A percentile compares a stretch with the other conserved stretches of the same genome.
phyloP scores from a whole-genome alignment of 2,888 invertebrate genomes.

The Iselma pallidipennis region DNA sequence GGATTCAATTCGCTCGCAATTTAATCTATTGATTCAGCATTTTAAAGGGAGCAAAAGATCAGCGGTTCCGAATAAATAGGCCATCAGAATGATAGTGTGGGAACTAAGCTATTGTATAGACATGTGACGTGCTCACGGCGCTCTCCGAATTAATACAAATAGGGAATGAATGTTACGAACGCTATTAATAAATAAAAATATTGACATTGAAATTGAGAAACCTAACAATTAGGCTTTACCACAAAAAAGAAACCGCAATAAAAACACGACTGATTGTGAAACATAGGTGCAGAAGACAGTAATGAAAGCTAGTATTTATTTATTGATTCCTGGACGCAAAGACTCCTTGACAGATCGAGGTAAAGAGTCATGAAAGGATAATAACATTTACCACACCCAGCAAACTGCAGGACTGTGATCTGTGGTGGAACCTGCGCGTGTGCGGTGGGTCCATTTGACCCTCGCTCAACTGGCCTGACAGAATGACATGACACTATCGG shows the following conservation, averaged over 20 bases:
- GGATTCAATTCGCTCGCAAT: slow-evolving; percentile 49
- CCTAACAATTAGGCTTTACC: background rate
- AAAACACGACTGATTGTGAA: no score
- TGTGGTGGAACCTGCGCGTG: slow-evolving; percentile 38
- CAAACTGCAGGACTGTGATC: slow-evolving; percentile 26
- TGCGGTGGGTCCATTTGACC: slow-evolving; percentile 38
- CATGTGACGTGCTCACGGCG: slow-evolving; percentile 51
- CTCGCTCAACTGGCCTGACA: slow-evolving; percentile 50
- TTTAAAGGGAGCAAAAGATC: slow-evolving; percentile 56
- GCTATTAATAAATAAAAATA: slow-evolving; percentile 42
- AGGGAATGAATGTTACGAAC: slow-evolving; percentile 28
- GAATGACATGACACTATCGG: slow-evolving; percentile 57
- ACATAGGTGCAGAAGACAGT: no score
- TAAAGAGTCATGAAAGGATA: slow-evolving; percentile 26
- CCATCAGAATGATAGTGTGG: slow-evolving; percentile 54
- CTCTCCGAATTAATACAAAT: slow-evolving; percentile 45
- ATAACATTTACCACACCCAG: slow-evolving; percentile 34
- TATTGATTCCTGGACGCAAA: background rate
- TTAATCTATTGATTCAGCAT: slow-evolving; percentile 55
- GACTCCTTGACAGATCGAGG: background rate
- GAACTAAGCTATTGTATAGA: slow-evolving; percentile 51
- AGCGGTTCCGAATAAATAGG: slow-evolving; percentile 53
- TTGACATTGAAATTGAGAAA: slow-evolving; percentile 25
- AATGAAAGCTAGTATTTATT: no score
- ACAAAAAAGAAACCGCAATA: no score